Evolutionary conservation across 2,113 vertebrate genomes (phyloP).

Genomic region (Perca schrenkii): DNA sequence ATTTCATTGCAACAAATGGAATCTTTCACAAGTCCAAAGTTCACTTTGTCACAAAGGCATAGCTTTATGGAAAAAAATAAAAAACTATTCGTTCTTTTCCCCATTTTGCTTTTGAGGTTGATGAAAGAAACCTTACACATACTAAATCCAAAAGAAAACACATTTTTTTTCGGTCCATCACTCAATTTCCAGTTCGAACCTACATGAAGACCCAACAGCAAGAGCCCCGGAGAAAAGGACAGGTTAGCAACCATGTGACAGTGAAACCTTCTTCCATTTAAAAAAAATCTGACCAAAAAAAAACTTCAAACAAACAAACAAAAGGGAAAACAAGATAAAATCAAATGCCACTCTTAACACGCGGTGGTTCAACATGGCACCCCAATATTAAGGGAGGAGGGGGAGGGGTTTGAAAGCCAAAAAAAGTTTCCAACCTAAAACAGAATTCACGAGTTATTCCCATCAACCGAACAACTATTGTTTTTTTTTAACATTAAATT

Average conservation of each 20-base stretch:
- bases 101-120: conserved; percentile 46
- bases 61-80: conserved; percentile 63
- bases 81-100: conserved; percentile 51
- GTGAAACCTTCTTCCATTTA: conserved; percentile 57
- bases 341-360: conserved; percentile 74
- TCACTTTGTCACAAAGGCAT: conserved; percentile 70
- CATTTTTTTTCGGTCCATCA: conserved; percentile 55
- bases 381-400: conserved; percentile 27
- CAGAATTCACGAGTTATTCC: conserved; percentile 46
- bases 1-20: conserved; percentile 75
- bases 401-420: conserved; percentile 20
- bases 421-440: conserved; percentile 51
- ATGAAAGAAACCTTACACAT: conserved; percentile 75
- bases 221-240: conserved; percentile 62
- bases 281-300: conserved; percentile 65
- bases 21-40: conserved; percentile 74
- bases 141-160: conserved; percentile 53
- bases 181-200: conserved; percentile 81
- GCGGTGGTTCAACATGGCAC: conserved; percentile 64
- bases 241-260: conserved; percentile 63
- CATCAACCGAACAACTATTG: neutral
- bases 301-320: conserved; percentile 66
- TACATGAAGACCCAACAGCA: conserved; percentile 74
- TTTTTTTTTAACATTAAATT: neutral
- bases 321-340: conserved; percentile 66